Conservation (phyloP, 2,888 invertebrate genomes). For the Prionchulus punctatus region DNA sequence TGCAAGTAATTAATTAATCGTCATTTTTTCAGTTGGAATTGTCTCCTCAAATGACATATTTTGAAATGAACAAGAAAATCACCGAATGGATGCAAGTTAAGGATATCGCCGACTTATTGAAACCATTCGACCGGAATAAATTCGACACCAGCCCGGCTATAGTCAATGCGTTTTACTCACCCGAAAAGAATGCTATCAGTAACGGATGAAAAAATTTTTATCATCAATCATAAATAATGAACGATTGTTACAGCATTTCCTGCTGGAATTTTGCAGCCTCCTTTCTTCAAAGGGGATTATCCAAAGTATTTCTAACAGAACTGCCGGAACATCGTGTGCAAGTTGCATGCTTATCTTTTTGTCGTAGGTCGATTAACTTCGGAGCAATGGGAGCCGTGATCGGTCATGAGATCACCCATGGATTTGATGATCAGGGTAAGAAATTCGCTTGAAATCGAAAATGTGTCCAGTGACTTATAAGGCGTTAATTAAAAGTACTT, state of each 20-base stretch:
- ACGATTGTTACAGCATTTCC: slow-evolving; percentile 65
- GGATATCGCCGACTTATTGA: not conserved
- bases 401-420: slow-evolving; percentile 32
- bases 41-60: not conserved
- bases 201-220: slow-evolving; percentile 1
- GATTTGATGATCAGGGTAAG: slow-evolving; percentile 46
- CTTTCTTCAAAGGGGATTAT: slow-evolving; percentile 74
- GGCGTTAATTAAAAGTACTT: too few species aligned
- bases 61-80: not conserved
- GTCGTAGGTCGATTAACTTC: slow-evolving; percentile 47
- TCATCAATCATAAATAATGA: slow-evolving; percentile 4
- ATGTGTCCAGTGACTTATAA: too few species aligned
- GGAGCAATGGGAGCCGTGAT: slow-evolving; percentile 34
- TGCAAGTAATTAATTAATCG: too few species aligned
- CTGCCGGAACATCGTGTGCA: not conserved
- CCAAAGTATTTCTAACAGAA: slow-evolving; percentile 44
- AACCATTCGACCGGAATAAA: not conserved
- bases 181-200: not conserved
- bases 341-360: not conserved
- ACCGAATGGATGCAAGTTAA: not conserved
- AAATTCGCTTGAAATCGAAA: too few species aligned
- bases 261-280: slow-evolving; percentile 81
- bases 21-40: too few species aligned
- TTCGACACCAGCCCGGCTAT: not conserved
- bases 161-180: not conserved